Evolutionary conservation across 1,140 invertebrate species (phyloP), one percentile per base, ranked within the genome.

Genomic region (Achatina immaculata): DNA sequence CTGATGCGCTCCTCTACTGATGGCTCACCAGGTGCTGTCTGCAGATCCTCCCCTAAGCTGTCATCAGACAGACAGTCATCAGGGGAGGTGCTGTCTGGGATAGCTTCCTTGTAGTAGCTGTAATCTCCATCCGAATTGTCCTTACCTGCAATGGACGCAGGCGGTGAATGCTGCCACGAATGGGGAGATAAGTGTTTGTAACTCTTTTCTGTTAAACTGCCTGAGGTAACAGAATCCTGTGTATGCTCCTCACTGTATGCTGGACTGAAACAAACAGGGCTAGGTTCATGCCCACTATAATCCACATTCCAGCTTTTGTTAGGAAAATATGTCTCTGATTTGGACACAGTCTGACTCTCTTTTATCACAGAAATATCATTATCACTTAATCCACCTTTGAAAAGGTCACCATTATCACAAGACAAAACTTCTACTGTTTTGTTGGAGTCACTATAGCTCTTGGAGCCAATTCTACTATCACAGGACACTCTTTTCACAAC

Each of bases 1-100:
- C 95, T 90, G 92, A 99, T 96, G 79, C 97, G 92, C 89, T 98
- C 96, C 86, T 98, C 96, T 73, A 98, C 92, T 36, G 91, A 91
- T 45, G 85, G 66, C 62, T 83, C 81, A 28, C 77, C 82, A 55
- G 82, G 76, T 11, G 73, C 75, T 1, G 42, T 42, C 14, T 36
- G 71, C 24, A 71, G 73, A 1, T 83, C 84, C 19, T 21, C 84
- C 9, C 21, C 84, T 58, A 58, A 36, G 24, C 83, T 83, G 78
- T 82, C 85, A 73, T 89, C 88, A 14, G 88, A 89, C 43, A 87
- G 84, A 48, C 71, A 83, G 55, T 86, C 85, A 80, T 89, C 85
- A 55, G 58, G 58, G 11, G 55, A 45, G 21, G 21, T 34, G 62
- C 16, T 40, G 31, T 34, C 76, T 36, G 76, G 76, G n/a, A 68